Conservation (phyloP, 30 jellyfish, hydroid and myxozoan species). For the Haliclystus octoradiatus region DNA sequence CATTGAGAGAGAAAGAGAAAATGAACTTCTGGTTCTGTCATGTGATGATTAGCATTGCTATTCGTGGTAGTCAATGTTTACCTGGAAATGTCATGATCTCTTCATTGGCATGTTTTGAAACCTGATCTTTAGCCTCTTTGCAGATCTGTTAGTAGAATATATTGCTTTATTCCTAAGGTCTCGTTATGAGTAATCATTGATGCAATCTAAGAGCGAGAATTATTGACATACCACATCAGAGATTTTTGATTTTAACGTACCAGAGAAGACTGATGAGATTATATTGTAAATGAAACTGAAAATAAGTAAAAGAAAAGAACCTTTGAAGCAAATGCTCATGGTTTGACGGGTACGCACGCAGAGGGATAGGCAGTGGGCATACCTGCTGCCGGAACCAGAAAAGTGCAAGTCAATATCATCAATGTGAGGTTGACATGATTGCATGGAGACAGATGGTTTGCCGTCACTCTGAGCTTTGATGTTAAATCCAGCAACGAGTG, state of each 20-base stretch:
- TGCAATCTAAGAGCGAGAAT: no score
- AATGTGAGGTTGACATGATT: background rate
- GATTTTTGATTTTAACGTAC: constrained; percentile 4
- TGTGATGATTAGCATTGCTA: no score
- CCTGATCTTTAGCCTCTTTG: constrained; percentile 20
- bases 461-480: background rate
- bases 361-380: no score
- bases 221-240: constrained; percentile 25
- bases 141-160: constrained; percentile 35
- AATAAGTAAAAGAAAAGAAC: background rate
- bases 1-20: background rate
- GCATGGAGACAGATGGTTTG: background rate
- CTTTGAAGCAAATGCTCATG: no score
- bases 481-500: background rate
- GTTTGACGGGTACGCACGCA: no score
- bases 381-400: background rate
- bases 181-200: no score
- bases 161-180: no score
- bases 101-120: constrained; percentile 17
- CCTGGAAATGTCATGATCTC: constrained; percentile 34
- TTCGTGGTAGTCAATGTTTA: background rate
- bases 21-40: no score
- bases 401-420: background rate
- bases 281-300: constrained; percentile 41
- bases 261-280: constrained; percentile 8